Evolutionary conservation across 2,113 vertebrate genomes (phyloP).

Genomic region (Corvus hawaiiensis): DNA sequence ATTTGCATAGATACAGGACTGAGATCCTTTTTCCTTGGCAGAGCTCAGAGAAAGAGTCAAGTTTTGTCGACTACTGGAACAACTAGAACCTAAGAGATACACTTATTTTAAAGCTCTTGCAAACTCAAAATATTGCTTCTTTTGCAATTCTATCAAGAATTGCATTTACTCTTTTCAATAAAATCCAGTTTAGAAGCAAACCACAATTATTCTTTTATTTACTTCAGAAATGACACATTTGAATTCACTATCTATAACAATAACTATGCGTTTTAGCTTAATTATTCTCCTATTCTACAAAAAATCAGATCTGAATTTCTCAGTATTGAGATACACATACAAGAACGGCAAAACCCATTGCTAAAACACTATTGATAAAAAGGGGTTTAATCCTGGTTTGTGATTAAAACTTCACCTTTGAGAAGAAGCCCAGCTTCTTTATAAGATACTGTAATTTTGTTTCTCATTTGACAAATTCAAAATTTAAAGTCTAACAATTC

Average conservation of each 20-base stretch:
- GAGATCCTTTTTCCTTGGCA: conserved; percentile 77
- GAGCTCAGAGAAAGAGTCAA: conserved; percentile 84
- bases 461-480: not conserved
- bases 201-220: not conserved
- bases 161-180: not conserved
- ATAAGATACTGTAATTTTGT: not conserved
- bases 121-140: not conserved
- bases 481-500: not conserved
- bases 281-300: not conserved
- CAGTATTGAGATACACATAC: too few species aligned
- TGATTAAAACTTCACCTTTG: not conserved
- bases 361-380: not conserved
- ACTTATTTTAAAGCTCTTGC: not conserved
- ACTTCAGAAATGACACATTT: not conserved
- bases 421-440: not conserved
- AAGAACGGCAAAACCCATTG: not conserved
- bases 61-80: conserved; percentile 81
- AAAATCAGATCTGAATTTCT: not conserved
- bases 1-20: conserved; percentile 71
- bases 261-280: not conserved
- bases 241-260: not conserved
- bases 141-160: not conserved
- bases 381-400: not conserved
- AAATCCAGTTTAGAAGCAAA: not conserved
- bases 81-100: conserved; percentile 76